Conservation (phyloP, 2,113 vertebrate genomes). For the Callipepla squamata region DNA sequence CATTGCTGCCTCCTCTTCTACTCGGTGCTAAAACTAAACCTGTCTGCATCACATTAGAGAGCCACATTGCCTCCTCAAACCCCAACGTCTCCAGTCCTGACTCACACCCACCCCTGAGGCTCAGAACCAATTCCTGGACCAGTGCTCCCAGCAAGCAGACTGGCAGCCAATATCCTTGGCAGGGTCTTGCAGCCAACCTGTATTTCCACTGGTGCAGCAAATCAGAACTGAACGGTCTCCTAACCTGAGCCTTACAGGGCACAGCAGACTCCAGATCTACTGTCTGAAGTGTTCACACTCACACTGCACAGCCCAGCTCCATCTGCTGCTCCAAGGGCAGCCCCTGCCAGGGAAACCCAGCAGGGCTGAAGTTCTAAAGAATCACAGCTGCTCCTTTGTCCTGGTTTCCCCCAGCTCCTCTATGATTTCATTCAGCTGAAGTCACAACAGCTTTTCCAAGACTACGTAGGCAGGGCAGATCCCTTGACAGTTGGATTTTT, state of each 20-base stretch:
- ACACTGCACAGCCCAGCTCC: fast-evolving
- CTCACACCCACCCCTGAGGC: neutral
- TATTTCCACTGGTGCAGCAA: slow-evolving; percentile 29
- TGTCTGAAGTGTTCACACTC: neutral
- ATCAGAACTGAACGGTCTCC: slow-evolving; percentile 2
- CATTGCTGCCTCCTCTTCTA: neutral
- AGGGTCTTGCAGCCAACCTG: neutral
- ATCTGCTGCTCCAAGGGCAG: neutral
- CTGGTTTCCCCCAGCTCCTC: slow-evolving; percentile 25
- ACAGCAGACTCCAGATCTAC: neutral
- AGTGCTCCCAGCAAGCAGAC: slow-evolving; percentile 1
- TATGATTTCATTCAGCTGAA: slow-evolving; percentile 45
- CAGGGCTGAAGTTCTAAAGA: neutral
- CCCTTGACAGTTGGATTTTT: neutral
- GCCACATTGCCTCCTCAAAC: neutral
- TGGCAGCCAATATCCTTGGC: neutral
- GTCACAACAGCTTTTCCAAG: slow-evolving; percentile 23
- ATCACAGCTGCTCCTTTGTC: slow-evolving; percentile 47
- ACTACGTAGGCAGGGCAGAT: slow-evolving; percentile 37
- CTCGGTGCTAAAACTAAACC: neutral
- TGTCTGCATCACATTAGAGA: slow-evolving; percentile 20
- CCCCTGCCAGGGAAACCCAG: neutral
- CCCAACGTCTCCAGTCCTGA: neutral
- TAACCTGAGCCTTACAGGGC: neutral
- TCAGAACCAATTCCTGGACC: neutral